Conservation (phyloP, 2,888 invertebrate genomes). For the Sarcophaga caerulescens region DNA sequence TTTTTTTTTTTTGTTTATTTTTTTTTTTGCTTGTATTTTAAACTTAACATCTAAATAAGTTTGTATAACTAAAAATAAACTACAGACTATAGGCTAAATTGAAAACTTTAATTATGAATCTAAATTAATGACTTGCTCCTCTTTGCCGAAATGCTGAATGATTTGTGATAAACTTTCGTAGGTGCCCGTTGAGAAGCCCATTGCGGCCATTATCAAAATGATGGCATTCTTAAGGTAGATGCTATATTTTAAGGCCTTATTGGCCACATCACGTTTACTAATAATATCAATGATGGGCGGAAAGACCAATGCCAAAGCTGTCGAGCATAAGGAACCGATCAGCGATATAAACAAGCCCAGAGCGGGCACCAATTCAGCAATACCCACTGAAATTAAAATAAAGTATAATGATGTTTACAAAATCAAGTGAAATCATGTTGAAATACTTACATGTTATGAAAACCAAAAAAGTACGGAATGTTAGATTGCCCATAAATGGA, state of each 20-base stretch:
- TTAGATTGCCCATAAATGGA: slow-evolving; percentile 85
- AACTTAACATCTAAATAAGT: slow-evolving; percentile 29
- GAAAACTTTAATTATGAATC: slow-evolving; percentile 55
- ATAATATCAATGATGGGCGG: slow-evolving; percentile 94
- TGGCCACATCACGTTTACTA: slow-evolving; percentile 84
- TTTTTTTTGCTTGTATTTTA: background rate
- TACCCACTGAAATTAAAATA: slow-evolving; percentile 84
- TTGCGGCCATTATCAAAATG: slow-evolving; percentile 86
- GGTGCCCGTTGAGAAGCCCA: slow-evolving; percentile 89
- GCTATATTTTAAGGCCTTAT: slow-evolving; percentile 80
- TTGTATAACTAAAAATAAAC: slow-evolving; percentile 12
- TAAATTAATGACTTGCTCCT: slow-evolving; percentile 58
- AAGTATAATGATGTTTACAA: background rate
- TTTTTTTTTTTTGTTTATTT: background rate
- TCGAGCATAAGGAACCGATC: slow-evolving; percentile 94
- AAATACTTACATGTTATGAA: slow-evolving; percentile 90
- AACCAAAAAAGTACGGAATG: slow-evolving; percentile 88
- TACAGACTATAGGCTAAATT: background rate
- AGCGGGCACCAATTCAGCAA: slow-evolving; percentile 93
- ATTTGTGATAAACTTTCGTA: slow-evolving; percentile 85
- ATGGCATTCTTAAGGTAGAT: slow-evolving; percentile 84
- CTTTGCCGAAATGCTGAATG: slow-evolving; percentile 74
- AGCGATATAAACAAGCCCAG: slow-evolving; percentile 93
- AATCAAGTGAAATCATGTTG: background rate
- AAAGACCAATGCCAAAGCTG: slow-evolving; percentile 92